These are phyloP conservation scores for Chelon labrosus DNA, from an alignment of 2,797 vertebrate species.

Conservation along the genomic window DNA sequence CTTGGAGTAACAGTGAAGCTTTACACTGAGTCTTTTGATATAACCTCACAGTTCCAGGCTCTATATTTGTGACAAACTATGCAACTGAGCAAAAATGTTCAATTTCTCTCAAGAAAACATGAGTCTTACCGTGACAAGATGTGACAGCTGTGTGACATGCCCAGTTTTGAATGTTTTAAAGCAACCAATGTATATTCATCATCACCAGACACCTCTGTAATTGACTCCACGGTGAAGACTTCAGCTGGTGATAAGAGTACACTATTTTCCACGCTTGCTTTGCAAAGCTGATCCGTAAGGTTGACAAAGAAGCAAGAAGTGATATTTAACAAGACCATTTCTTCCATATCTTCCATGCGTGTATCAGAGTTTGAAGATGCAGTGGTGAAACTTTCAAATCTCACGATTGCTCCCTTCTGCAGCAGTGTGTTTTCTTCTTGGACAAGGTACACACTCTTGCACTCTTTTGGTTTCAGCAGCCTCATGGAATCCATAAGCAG, in stretches of 20 bases:
- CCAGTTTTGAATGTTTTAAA: constrained; percentile 22
- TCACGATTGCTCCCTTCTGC: constrained; percentile 44
- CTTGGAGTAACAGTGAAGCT: background rate
- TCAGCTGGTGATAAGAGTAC: constrained; percentile 73
- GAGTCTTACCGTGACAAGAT: constrained; percentile 62
- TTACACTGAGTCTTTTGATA: background rate
- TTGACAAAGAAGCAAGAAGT: constrained; percentile 66
- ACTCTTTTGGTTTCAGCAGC: constrained; percentile 7
- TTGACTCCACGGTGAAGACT: constrained; percentile 63
- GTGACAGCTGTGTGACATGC: constrained; percentile 44
- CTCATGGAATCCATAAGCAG: constrained; percentile 72
- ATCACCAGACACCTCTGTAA: fast-evolving
- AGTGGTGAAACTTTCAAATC: constrained; percentile 60
- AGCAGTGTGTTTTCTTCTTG: fast-evolving
- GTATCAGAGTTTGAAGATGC: fast-evolving
- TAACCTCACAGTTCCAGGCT: background rate
- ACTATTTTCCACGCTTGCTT: fast-evolving
- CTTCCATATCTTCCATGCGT: fast-evolving
- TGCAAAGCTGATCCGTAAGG: constrained; percentile 32
- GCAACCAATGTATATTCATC: constrained; percentile 21
- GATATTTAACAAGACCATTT: constrained; percentile 11
- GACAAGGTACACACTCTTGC: background rate
- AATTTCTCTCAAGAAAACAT: background rate
- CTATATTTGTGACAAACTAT: background rate
- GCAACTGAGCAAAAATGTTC: background rate